Conservation (phyloP, 2,113 vertebrate species). For the Cheirogaleus medius region DNA sequence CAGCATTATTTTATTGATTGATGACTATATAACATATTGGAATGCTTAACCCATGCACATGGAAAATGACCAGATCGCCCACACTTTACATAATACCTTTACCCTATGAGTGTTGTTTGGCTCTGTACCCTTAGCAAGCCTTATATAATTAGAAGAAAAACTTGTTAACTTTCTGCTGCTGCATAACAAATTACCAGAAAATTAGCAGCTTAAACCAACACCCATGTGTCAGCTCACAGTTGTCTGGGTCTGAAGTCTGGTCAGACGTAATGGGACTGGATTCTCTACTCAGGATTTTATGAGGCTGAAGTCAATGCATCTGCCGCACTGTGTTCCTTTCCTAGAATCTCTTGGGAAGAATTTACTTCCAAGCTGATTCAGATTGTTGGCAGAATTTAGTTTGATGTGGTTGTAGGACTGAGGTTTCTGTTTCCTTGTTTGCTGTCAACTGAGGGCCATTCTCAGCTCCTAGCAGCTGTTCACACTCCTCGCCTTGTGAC, state of each 20-base stretch:
- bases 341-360: not conserved
- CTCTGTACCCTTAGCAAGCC: not conserved
- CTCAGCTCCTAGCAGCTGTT: not conserved
- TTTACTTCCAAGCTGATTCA: not conserved
- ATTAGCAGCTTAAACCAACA: not conserved
- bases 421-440: not conserved
- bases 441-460: too few species aligned
- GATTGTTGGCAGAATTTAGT: not conserved
- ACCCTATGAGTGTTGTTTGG: too few species aligned
- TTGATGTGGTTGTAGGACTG: not conserved
- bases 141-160: not conserved
- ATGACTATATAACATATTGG: too few species aligned
- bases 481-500: not conserved
- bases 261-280: rapidly evolving
- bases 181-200: not conserved
- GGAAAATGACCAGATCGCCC: too few species aligned
- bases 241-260: not conserved
- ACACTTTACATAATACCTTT: too few species aligned
- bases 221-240: not conserved
- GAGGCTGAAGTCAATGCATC: not conserved
- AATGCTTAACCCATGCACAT: too few species aligned
- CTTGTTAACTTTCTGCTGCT: not conserved
- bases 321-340: not conserved
- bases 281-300: not conserved
- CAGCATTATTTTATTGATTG: not conserved